A percentile compares a stretch with the other conserved stretches of the same genome.
These are phyloP conservation scores for Lates japonicus DNA, from an alignment of 2,797 vertebrate species.

Conservation along the genomic window DNA sequence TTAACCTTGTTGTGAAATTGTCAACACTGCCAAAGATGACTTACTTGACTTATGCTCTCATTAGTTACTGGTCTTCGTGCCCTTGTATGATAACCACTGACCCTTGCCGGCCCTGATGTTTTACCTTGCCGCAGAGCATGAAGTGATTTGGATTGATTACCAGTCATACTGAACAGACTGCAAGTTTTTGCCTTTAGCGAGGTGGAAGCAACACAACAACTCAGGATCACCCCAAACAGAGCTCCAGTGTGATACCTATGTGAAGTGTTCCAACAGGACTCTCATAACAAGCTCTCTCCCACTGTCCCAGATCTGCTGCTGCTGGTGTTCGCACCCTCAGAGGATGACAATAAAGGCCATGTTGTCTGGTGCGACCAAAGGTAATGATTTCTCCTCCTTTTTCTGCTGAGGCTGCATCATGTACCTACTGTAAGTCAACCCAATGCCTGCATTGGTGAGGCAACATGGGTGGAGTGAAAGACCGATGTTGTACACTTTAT, in stretches of 20 bases:
- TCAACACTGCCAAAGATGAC: not conserved
- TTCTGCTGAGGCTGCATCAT: too few species aligned
- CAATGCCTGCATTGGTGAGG: too few species aligned
- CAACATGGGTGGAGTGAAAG: too few species aligned
- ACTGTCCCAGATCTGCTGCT: constrained; percentile 6
- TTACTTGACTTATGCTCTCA: constrained; percentile 1
- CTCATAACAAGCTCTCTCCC: not conserved
- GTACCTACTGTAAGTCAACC: too few species aligned
- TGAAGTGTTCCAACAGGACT: constrained; percentile 4
- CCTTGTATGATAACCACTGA: not conserved
- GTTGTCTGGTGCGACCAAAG: too few species aligned
- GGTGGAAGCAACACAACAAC: not conserved
- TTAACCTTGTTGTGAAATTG: not conserved
- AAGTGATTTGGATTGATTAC: constrained; percentile 2
- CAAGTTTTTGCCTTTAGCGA: not conserved
- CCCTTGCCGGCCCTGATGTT: not conserved
- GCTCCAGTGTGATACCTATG: not conserved
- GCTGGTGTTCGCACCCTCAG: too few species aligned
- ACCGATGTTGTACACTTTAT: too few species aligned
- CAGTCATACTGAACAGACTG: not conserved
- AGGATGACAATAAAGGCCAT: too few species aligned
- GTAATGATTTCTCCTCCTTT: too few species aligned
- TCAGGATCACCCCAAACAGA: not conserved
- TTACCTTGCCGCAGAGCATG: not conserved
- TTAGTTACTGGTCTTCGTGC: not conserved